A percentile compares a stretch with the other conserved stretches of the same genome.
These are phyloP conservation scores for Aphis craccivora DNA, from an alignment of 1,140 invertebrate species.

Conservation along the genomic window DNA sequence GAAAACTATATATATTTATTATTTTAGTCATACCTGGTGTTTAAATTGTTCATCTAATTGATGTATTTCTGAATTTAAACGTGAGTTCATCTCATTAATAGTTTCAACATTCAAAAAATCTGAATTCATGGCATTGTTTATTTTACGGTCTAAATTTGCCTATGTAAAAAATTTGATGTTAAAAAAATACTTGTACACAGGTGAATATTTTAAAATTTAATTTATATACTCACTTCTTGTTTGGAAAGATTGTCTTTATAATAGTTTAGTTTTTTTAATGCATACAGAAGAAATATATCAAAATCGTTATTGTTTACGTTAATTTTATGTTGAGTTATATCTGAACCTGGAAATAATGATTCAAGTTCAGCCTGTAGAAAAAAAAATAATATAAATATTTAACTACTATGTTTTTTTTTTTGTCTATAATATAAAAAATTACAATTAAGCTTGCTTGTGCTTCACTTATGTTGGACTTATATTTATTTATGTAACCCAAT, in stretches of 20 bases:
- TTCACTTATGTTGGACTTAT: slow-evolving; percentile 11
- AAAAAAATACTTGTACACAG: neutral
- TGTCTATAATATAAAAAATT: neutral
- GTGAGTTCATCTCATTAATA: slow-evolving; percentile 28
- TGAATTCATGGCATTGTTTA: slow-evolving; percentile 38
- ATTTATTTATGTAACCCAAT: slow-evolving; percentile 3
- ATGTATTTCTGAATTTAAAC: slow-evolving; percentile 43
- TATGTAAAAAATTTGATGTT: neutral
- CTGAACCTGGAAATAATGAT: slow-evolving; percentile 42
- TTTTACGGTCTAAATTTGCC: slow-evolving; percentile 31
- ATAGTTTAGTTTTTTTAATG: slow-evolving; percentile 42
- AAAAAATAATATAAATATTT: neutral
- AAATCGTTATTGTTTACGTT: slow-evolving; percentile 21
- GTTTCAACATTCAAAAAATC: slow-evolving; percentile 40
- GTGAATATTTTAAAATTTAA: neutral
- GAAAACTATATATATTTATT: neutral
- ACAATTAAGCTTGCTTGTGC: slow-evolving; percentile 22
- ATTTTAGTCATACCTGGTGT: neutral
- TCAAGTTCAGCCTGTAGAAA: slow-evolving; percentile 43
- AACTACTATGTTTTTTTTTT: neutral
- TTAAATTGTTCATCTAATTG: slow-evolving; percentile 42
- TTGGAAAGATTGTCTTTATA: slow-evolving; percentile 36
- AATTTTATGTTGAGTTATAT: slow-evolving; percentile 47
- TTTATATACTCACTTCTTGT: slow-evolving; percentile 8
- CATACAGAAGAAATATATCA: slow-evolving; percentile 49